A percentile compares a stretch with the other conserved stretches of the same genome.
Conservation (phyloP, 1,140 invertebrate species). For the Drosophila busckii region DNA sequence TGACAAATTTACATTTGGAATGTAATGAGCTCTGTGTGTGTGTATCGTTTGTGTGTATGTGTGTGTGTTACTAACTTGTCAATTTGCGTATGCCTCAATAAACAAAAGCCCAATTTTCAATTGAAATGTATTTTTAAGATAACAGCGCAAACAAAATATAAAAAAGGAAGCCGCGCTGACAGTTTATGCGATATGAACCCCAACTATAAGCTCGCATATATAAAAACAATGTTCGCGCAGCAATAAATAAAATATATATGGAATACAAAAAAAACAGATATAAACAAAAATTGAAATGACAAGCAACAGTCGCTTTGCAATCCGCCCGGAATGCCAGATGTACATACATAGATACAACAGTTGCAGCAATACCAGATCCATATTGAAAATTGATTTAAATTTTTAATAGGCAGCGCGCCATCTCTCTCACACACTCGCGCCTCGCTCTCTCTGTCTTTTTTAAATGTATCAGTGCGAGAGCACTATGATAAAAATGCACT, state of each 20-base stretch:
- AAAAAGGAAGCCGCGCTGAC: conserved; percentile 45
- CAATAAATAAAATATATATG: conserved; percentile 40
- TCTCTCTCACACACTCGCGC: background rate
- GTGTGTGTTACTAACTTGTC: background rate
- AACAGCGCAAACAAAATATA: conserved; percentile 29
- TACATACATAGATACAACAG: conserved; percentile 16
- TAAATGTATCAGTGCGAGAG: conserved; percentile 11
- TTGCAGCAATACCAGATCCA: conserved; percentile 56
- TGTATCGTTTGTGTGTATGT: no score
- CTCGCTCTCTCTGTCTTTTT: background rate
- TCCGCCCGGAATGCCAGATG: conserved; percentile 30
- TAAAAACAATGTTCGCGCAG: no score
- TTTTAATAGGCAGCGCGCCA: conserved; percentile 58
- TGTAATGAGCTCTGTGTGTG: no score
- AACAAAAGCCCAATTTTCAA: conserved; percentile 39
- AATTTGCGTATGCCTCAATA: conserved; percentile 19
- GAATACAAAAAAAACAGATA: conserved; percentile 5
- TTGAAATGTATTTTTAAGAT: conserved; percentile 58
- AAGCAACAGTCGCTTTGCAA: conserved; percentile 27
- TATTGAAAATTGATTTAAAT: conserved; percentile 77
- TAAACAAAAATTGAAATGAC: conserved; percentile 45
- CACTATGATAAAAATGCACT: conserved; percentile 73
- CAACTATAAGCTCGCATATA: no score
- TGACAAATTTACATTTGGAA: conserved; percentile 3
- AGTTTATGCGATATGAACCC: conserved; percentile 44